These are phyloP conservation scores for Tuta absoluta DNA, from an alignment of 2,888 invertebrate genomes.

Conservation along the genomic window DNA sequence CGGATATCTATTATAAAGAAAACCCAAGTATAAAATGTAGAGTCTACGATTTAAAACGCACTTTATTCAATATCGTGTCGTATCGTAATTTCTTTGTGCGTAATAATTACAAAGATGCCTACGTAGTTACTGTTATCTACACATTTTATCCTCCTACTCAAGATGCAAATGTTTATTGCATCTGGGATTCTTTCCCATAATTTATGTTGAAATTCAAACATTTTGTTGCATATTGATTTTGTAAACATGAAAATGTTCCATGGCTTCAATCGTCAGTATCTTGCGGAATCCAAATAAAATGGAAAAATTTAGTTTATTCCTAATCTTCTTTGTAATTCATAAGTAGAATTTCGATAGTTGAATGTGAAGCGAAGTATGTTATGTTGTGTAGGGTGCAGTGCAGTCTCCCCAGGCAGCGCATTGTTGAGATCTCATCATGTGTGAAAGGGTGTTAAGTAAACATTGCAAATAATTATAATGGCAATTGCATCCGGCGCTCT, in stretches of 20 bases:
- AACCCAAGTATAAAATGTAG: constrained; percentile 13
- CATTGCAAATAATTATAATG: constrained; percentile 81
- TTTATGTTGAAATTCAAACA: constrained; percentile 5
- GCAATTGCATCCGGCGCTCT: constrained; percentile 69
- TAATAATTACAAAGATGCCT: constrained; percentile 17
- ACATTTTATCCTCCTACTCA: constrained; percentile 13
- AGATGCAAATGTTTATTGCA: constrained; percentile 20
- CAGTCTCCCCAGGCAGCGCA: constrained; percentile 54
- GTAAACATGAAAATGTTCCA: not conserved
- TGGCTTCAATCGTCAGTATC: not conserved
- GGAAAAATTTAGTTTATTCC: constrained; percentile 35
- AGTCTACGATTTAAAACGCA: constrained; percentile 7
- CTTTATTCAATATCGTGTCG: constrained; percentile 9
- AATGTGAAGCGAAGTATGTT: constrained; percentile 37
- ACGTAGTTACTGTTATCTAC: constrained; percentile 16
- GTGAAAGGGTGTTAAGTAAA: constrained; percentile 83
- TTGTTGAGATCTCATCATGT: constrained; percentile 77
- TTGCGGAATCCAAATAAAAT: constrained; percentile 33
- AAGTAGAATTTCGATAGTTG: constrained; percentile 55
- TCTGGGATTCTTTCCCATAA: constrained; percentile 16
- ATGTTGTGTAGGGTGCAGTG: constrained; percentile 37
- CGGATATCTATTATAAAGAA: constrained; percentile 11
- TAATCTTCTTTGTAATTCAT: constrained; percentile 49
- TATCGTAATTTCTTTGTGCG: constrained; percentile 17
- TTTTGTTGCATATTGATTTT: constrained; percentile 20